These are phyloP conservation scores for Bombus terrestris DNA, from an alignment of 1,140 invertebrate species.

Conservation along the genomic window DNA sequence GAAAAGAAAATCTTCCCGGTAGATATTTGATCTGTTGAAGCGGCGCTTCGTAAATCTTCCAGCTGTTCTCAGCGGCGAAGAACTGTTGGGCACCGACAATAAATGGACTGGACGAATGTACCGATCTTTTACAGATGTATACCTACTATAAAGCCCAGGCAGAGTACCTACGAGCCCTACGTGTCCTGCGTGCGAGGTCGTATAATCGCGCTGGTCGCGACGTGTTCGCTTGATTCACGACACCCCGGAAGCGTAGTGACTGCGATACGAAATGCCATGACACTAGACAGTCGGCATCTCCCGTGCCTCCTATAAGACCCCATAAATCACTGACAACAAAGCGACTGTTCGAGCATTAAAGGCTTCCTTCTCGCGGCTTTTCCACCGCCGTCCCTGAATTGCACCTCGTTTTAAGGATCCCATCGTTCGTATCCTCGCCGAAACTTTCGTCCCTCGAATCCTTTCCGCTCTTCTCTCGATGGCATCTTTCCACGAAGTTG, in stretches of 20 bases:
- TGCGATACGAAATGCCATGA: slow-evolving; percentile 63
- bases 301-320: slow-evolving; percentile 43
- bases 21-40: slow-evolving; percentile 35
- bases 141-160: slow-evolving; percentile 39
- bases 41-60: slow-evolving; percentile 36
- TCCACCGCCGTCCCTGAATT: slow-evolving; percentile 2
- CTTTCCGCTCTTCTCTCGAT: background rate
- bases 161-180: slow-evolving; percentile 44
- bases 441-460: background rate
- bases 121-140: slow-evolving; percentile 53
- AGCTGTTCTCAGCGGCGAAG: slow-evolving; percentile 7
- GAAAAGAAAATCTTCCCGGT: background rate
- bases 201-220: slow-evolving; percentile 54
- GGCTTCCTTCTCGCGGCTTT: slow-evolving; percentile 37
- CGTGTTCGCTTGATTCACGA: slow-evolving; percentile 67
- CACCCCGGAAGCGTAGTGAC: slow-evolving; percentile 63
- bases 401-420: background rate
- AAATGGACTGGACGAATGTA: slow-evolving; percentile 37
- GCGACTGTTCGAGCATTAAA: slow-evolving; percentile 57
- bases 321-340: slow-evolving; percentile 67
- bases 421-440: background rate
- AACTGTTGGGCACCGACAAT: slow-evolving; percentile 34
- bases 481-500: background rate
- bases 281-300: slow-evolving; percentile 59
- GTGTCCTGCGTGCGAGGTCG: slow-evolving; percentile 42